phyloP scores from a whole-genome alignment of 2,888 invertebrate genomes.

The Ischnura elegans region DNA sequence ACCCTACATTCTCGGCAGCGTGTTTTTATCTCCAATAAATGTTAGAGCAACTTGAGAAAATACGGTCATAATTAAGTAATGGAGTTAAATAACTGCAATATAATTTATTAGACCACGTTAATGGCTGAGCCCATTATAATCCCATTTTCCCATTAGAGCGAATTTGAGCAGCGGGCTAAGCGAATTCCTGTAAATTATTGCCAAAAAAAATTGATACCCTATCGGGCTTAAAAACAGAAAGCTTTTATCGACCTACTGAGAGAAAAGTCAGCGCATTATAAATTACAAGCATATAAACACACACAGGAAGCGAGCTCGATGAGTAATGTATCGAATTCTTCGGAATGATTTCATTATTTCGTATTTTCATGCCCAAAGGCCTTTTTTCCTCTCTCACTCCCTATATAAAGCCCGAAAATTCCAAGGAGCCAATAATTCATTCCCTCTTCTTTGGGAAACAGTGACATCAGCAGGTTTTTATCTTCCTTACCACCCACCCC shows the following conservation, averaged over 20 bases:
- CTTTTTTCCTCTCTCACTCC: background rate
- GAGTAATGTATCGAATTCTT: constrained; percentile 38
- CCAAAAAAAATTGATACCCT: constrained; percentile 11
- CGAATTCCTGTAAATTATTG: background rate
- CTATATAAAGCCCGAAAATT: constrained; percentile 33
- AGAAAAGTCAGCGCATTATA: constrained; percentile 24
- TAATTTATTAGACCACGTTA: constrained; percentile 35
- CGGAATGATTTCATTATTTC: constrained; percentile 34
- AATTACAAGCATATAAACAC: constrained; percentile 24
- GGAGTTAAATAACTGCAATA: constrained; percentile 21
- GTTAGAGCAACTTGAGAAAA: constrained; percentile 31
- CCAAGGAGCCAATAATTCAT: constrained; percentile 42
- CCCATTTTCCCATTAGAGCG: constrained; percentile 29
- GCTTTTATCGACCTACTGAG: background rate
- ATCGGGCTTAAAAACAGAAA: background rate
- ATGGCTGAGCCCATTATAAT: constrained; percentile 30
- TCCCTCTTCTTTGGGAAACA: constrained; percentile 1
- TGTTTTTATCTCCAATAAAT: background rate
- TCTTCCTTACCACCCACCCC: background rate
- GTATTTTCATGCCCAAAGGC: background rate
- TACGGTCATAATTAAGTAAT: constrained; percentile 35
- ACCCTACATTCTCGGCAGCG: background rate
- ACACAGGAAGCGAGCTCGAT: background rate
- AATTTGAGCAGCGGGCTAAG: background rate
- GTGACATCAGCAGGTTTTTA: constrained; percentile 26